Percentiles rank a stretch among this genome's conserved stretches.
Evolutionary conservation across 2,888 invertebrate species (phyloP).

Genomic region (Pollenia amentaria): DNA sequence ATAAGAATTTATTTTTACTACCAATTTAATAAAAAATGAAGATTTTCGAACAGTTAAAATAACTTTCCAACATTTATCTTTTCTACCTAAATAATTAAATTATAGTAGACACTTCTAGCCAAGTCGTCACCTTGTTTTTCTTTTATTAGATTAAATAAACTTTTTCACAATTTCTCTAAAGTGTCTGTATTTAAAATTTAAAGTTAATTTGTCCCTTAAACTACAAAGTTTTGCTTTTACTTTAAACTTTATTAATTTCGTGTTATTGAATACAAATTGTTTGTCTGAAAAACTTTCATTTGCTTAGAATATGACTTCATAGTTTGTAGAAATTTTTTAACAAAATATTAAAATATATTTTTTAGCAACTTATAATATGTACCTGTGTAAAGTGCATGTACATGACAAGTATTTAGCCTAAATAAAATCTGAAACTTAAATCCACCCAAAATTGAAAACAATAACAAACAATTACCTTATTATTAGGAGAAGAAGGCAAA

Average conservation of each 20-base stretch:
- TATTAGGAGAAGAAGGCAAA: slow-evolving; percentile 25
- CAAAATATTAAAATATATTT: slow-evolving; percentile 1
- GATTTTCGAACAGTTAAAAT: too few relatives aligned
- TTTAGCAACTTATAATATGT: slow-evolving; percentile 18
- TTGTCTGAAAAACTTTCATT: slow-evolving; percentile 28
- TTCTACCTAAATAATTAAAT: too few relatives aligned
- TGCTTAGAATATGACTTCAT: slow-evolving; percentile 41
- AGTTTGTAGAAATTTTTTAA: slow-evolving; percentile 21
- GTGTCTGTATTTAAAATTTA: background rate
- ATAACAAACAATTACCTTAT: slow-evolving; percentile 42
- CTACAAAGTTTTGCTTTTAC: background rate
- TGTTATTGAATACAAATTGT: slow-evolving; percentile 15
- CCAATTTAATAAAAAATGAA: too few relatives aligned
- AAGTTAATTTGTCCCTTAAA: slow-evolving; percentile 21
- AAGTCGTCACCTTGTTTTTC: too few relatives aligned
- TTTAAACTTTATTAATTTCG: slow-evolving; percentile 27
- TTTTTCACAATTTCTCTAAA: background rate
- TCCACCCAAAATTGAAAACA: slow-evolving; percentile 51
- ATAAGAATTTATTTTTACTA: too few relatives aligned
- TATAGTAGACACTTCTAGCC: too few relatives aligned
- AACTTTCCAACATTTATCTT: too few relatives aligned
- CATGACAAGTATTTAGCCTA: slow-evolving; percentile 27
- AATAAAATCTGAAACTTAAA: slow-evolving; percentile 43
- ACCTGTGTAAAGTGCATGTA: slow-evolving; percentile 3
- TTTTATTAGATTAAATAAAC: too few relatives aligned